Evolutionary conservation across 1,140 invertebrate species (phyloP).

Genomic region (Drosophila sp.): DNA sequence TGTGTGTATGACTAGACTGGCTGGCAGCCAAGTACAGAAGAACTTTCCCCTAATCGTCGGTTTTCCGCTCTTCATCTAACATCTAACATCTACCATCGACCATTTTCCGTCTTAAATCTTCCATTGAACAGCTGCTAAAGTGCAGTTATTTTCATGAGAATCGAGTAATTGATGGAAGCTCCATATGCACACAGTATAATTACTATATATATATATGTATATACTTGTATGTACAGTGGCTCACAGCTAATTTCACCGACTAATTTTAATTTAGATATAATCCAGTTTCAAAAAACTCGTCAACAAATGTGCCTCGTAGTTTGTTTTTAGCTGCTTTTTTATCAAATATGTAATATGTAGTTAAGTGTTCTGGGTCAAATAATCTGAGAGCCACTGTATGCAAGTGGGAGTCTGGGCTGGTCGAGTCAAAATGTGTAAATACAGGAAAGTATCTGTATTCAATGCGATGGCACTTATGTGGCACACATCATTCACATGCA

Average conservation of each 20-base stretch:
- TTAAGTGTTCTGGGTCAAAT: no score
- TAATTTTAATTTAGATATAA: no score
- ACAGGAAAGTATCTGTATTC: conserved; percentile 7
- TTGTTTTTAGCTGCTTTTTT: no score
- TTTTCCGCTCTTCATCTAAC: no score
- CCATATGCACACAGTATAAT: background rate
- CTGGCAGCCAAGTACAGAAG: conserved; percentile 64
- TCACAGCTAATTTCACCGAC: no score
- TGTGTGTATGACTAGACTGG: conserved; percentile 68
- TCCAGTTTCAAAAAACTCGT: no score
- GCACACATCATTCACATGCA: conserved; percentile 62
- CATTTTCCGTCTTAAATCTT: conserved; percentile 6
- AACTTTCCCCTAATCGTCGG: background rate
- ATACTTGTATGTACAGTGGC: no score
- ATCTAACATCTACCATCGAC: no score
- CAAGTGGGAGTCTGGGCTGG: background rate
- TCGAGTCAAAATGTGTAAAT: conserved; percentile 32
- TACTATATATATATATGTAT: no score
- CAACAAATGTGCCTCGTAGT: no score
- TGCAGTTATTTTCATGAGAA: conserved; percentile 17
- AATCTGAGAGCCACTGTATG: no score
- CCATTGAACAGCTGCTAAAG: conserved; percentile 15
- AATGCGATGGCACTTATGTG: conserved; percentile 6
- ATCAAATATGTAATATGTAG: no score
- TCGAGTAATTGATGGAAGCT: conserved; percentile 23